Evolutionary conservation across 2,113 vertebrate genomes (phyloP).

Genomic region (Pyxicephalus adspersus): DNA sequence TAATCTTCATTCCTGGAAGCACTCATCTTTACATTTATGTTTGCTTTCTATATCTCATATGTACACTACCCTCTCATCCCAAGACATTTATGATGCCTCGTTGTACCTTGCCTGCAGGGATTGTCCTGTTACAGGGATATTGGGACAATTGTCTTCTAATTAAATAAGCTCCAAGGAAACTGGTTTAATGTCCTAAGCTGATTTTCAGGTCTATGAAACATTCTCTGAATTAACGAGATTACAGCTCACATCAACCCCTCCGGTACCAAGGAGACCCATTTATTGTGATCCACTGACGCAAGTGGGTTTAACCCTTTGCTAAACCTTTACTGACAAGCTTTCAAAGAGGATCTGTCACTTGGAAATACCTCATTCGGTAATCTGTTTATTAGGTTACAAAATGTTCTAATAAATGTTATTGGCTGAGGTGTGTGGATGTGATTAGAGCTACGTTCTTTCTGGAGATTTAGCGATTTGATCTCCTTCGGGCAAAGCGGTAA

Average conservation of each 20-base stretch:
- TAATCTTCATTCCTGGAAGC: no score
- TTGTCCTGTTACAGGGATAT: conserved; percentile 22
- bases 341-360: no score
- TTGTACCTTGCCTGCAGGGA: conserved; percentile 28
- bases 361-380: no score
- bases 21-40: no score
- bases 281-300: conserved; percentile 11
- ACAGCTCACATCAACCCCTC: conserved; percentile 30
- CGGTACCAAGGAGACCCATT: conserved; percentile 16
- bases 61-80: background rate
- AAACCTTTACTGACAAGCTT: no score
- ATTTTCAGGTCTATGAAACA: conserved; percentile 36
- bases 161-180: conserved; percentile 34
- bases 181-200: conserved; percentile 19
- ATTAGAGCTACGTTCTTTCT: no score
- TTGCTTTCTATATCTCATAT: no score
- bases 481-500: no score
- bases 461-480: no score
- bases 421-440: no score
- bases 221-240: conserved; percentile 45
- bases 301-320: background rate
- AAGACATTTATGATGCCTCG: background rate
- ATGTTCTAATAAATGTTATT: no score
- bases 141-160: conserved; percentile 33
- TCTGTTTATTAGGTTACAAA: no score